These are phyloP conservation scores for Petrophora chlorosata DNA, from an alignment of 2,888 invertebrate species.

Conservation along the genomic window DNA sequence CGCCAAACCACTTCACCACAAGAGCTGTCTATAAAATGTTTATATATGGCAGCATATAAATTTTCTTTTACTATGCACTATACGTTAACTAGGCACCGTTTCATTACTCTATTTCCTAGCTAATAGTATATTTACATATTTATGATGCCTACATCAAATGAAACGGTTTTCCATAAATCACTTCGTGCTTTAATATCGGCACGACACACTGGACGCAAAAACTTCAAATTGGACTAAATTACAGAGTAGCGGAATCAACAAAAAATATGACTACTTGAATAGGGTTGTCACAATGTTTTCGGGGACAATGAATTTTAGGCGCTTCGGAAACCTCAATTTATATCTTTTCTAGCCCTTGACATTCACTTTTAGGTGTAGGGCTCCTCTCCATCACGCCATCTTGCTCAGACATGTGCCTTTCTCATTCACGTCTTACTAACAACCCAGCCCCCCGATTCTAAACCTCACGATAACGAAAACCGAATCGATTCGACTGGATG, in stretches of 20 bases:
- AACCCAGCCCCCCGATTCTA: no score
- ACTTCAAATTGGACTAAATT: conserved; percentile 13
- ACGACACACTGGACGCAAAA: conserved; percentile 8
- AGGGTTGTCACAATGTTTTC: neutral
- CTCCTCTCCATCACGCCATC: no score
- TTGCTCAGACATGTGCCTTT: no score
- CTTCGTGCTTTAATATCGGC: neutral
- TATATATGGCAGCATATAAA: no score
- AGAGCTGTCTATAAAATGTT: no score
- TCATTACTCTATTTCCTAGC: neutral
- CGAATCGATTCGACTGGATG: no score
- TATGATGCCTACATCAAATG: conserved; percentile 7
- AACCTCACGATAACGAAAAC: no score
- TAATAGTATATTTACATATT: conserved; percentile 2
- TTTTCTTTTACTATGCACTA: conserved; percentile 2
- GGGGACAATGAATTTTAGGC: no score
- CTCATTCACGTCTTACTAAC: no score
- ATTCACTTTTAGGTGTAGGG: no score
- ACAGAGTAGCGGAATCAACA: conserved; percentile 7
- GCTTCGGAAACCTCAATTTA: no score
- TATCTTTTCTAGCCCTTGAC: neutral
- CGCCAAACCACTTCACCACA: no score
- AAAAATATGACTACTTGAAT: neutral
- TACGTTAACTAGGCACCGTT: neutral
- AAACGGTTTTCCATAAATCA: conserved; percentile 18